Percentiles rank a stretch among this genome's conserved stretches.
phyloP scores from a whole-genome alignment of 2,797 vertebrate species.

The Peromyscus nudipes region DNA sequence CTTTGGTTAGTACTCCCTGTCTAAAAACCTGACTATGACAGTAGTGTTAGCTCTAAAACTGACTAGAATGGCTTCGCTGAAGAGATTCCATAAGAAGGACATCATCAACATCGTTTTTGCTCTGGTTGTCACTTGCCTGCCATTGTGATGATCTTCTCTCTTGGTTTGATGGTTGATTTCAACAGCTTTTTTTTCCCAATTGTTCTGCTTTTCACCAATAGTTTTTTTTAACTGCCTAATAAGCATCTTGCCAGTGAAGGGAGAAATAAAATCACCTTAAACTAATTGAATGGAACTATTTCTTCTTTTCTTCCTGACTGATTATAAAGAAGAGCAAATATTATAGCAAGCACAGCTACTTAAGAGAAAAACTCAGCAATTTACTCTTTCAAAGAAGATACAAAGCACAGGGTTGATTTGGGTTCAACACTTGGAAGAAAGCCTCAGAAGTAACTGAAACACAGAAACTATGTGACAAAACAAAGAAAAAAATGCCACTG shows the following conservation, averaged over 20 bases:
- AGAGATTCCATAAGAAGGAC: background rate
- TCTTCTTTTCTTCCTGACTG: background rate
- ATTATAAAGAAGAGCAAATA: background rate
- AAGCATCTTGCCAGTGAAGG: background rate
- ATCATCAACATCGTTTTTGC: background rate
- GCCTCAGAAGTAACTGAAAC: background rate
- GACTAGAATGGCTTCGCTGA: background rate
- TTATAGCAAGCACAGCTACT: background rate
- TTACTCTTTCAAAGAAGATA: background rate
- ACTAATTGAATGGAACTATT: background rate
- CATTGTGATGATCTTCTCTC: background rate
- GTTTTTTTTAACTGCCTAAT: background rate
- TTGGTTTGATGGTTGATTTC: background rate
- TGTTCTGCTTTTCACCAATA: background rate
- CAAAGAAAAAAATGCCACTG: background rate
- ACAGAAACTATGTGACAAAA: background rate
- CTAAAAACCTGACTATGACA: background rate
- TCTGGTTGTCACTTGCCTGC: background rate
- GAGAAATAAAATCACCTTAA: background rate
- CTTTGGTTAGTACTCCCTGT: background rate
- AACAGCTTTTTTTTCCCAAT: background rate
- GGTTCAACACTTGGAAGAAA: background rate
- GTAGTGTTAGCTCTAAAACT: background rate
- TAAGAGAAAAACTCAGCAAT: conserved; percentile 45
- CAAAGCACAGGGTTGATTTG: background rate